Evolutionary conservation across 1,140 invertebrate species (phyloP).

Genomic region (Sarcophaga bullata): DNA sequence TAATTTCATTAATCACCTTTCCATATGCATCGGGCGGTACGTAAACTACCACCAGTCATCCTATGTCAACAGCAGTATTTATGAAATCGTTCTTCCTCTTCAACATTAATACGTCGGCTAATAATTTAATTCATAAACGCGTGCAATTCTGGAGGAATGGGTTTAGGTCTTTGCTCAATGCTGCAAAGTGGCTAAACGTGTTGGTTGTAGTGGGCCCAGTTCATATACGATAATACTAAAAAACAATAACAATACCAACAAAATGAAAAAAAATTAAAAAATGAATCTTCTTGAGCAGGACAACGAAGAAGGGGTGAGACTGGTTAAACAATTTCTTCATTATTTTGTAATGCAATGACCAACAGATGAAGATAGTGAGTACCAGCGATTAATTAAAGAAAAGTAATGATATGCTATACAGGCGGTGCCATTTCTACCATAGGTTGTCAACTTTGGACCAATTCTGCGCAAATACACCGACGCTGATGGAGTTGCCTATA

Average conservation of each 20-base stretch:
- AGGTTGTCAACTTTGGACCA: slow-evolving; percentile 35
- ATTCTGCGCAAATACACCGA: background rate
- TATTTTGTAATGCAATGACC: slow-evolving; percentile 20
- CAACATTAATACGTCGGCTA: slow-evolving; percentile 43
- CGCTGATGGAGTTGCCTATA: slow-evolving; percentile 37
- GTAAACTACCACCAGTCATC: slow-evolving; percentile 41
- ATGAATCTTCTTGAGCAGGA: background rate
- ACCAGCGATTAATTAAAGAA: background rate
- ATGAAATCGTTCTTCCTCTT: slow-evolving; percentile 44
- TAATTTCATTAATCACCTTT: background rate
- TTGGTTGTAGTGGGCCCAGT: slow-evolving; percentile 36
- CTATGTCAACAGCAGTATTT: slow-evolving; percentile 38
- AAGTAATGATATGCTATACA: slow-evolving; percentile 37
- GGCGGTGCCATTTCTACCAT: background rate
- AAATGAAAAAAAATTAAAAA: slow-evolving; percentile 41
- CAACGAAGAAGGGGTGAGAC: background rate
- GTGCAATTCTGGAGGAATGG: slow-evolving; percentile 43
- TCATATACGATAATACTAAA: slow-evolving; percentile 20
- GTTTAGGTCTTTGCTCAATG: slow-evolving; percentile 28
- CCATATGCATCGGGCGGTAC: slow-evolving; percentile 16
- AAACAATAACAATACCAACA: slow-evolving; percentile 22
- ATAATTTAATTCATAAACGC: slow-evolving; percentile 37
- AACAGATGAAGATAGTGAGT: slow-evolving; percentile 31
- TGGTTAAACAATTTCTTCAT: slow-evolving; percentile 11
- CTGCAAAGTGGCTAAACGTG: slow-evolving; percentile 35